Evolutionary conservation across 2,888 invertebrate species (phyloP), one percentile per base, ranked within the genome.

Genomic region (Hemicrepidius hirtus): DNA sequence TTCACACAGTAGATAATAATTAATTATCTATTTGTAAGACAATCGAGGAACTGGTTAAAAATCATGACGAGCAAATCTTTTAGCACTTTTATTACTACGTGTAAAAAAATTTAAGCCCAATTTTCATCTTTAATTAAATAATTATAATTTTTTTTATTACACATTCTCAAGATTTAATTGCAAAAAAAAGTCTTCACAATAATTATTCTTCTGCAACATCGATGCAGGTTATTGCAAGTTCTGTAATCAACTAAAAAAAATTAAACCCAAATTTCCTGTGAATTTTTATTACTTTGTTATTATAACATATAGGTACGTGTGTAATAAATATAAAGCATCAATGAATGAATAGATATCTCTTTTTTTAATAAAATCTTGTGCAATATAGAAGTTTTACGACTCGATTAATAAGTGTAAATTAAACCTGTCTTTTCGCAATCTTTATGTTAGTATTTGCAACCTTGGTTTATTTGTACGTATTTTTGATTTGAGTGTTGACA

Each of bases 1-100:
- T 66, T 32, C 53, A 66, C 28, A 18, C 10, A 41, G 55, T 32
- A 40, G 57, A 40, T 57, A 35, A 35, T 66, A 55, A 66, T 66
- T 66, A 66, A 41, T 66, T 57, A 57, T 66, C 55, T 66, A 66
- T 66, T 66, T 66, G 57, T 55, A 57, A 66, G 66, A 66, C 66
- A 66, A 65, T 65, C 53, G 7, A 57, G 57, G 60, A 60, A 44
- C 60, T 60, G 60, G 37, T 60, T 68, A 68, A 68, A 68, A 68
- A 68, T 59, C 68, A 28, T 68, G 68, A 68, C 68, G 60, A 24
- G 68, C 68, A 68, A 16, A 66, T 55, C 55, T 66, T 24, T 57
- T 44, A n/a, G 28, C 40, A 21, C 57, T 40, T 49, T 55, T 28
- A 55, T 66, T 66, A 37, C n/a, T 41, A 41, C 28, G 28, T 53